phyloP scores from a whole-genome alignment of 1,140 invertebrate species.

The Papilio polyxenes region DNA sequence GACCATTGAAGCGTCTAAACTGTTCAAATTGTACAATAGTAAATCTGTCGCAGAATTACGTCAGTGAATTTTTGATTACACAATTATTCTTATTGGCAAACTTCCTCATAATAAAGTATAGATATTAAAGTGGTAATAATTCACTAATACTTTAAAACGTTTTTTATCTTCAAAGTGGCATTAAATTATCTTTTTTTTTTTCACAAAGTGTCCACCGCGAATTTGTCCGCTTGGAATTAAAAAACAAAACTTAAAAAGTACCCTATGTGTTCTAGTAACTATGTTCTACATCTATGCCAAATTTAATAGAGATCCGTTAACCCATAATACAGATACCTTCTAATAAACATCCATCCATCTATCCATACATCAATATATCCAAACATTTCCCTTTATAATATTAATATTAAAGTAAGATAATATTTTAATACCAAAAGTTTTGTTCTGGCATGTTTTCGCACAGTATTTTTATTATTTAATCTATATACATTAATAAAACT shows the following conservation, averaged over 20 bases:
- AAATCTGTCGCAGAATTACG: background rate
- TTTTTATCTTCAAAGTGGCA: background rate
- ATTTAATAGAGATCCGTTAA: too few species aligned
- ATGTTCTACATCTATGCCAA: background rate
- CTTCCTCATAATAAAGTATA: background rate
- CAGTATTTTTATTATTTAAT: too few species aligned
- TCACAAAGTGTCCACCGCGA: too few species aligned
- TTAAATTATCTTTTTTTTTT: background rate
- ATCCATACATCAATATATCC: too few species aligned
- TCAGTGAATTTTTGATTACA: background rate
- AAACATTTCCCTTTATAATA: background rate
- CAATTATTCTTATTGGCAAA: constrained; percentile 2
- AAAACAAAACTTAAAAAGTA: too few species aligned
- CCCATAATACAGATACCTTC: too few species aligned
- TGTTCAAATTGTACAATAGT: background rate
- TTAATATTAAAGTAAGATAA: too few species aligned
- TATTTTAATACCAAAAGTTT: background rate
- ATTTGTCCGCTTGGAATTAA: too few species aligned
- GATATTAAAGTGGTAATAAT: background rate
- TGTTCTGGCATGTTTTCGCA: too few species aligned
- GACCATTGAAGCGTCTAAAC: background rate
- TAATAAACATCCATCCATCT: too few species aligned
- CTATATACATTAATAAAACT: too few species aligned
- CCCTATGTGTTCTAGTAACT: too few species aligned
- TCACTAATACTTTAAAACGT: background rate